Evolutionary conservation across 30 jellyfish, hydroid and myxozoan genomes (phyloP).

Genomic region (Turritopsis rubra): DNA sequence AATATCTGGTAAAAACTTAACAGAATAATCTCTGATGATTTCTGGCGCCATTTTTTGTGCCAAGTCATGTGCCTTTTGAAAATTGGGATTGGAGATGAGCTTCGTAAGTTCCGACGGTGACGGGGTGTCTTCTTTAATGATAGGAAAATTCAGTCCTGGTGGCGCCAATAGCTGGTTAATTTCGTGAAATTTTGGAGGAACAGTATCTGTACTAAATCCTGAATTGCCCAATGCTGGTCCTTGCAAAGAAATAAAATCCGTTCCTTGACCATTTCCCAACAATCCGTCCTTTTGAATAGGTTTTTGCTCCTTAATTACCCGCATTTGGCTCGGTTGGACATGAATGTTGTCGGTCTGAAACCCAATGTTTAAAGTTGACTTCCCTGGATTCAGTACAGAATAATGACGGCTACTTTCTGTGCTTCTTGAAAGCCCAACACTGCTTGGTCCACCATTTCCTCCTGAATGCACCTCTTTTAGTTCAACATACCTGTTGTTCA

Average conservation of each 20-base stretch:
- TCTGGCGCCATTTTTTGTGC: slow-evolving; percentile 80
- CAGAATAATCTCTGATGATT: slow-evolving; percentile 62
- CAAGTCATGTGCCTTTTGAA: slow-evolving; percentile 45
- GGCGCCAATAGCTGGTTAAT: not conserved
- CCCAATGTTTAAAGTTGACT: not conserved
- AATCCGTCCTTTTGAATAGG: slow-evolving; percentile 13
- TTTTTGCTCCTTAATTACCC: not conserved
- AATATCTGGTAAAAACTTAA: slow-evolving; percentile 74
- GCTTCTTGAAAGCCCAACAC: not conserved
- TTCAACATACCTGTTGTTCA: not conserved
- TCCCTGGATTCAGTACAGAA: not conserved
- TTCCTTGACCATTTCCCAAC: not conserved
- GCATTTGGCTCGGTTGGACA: not conserved
- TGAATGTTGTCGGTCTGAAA: not conserved
- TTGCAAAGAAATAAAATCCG: not conserved
- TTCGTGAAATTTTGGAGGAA: not conserved
- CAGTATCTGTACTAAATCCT: not conserved
- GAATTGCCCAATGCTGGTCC: not conserved
- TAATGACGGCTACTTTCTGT: not conserved
- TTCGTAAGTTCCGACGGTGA: not conserved
- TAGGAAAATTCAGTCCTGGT: not conserved
- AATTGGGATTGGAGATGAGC: slow-evolving; percentile 40
- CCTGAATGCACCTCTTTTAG: slow-evolving; percentile 18
- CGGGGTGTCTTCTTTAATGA: not conserved
- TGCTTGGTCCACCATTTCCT: slow-evolving; percentile 24